Evolutionary conservation across 1,140 invertebrate genomes (phyloP), one percentile per base, ranked within the genome.

Genomic region (Stegodyphus dumicola): DNA sequence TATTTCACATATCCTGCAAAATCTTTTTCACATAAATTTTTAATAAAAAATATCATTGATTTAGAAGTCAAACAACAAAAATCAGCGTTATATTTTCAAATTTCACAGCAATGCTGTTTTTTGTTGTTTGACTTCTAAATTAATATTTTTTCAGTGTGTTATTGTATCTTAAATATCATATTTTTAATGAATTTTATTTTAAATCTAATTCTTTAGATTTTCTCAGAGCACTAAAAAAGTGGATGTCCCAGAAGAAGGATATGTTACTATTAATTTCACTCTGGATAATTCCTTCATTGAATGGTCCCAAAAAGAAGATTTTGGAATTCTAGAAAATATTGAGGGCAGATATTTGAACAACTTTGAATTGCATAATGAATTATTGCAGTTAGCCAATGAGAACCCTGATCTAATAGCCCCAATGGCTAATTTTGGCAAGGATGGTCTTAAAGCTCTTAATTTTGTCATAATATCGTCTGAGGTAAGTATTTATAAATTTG

Each of bases 231-330:
- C 94, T 93, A 0, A 91, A 93, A 81, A 91, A 90, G 84, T 96
- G 10, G 92, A 90, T 2, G 93, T 98, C 4, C 93, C 94, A 3
- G 89, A 90, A 10, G 89, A 91, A n/a, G 93, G 92, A 11, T 93
- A 93, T 17, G 90, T 93, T 56, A 91, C 91, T 65, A 88, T 95
- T 33, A 96, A 98, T 90, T 95, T 98, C 88, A 95, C 94, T 0
- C 91, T 98, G 15, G 93, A 94, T 69, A 93, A 95, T 89, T 93
- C 95, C 89, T 92, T 94, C 0, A 90, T 93, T 76, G 93, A 94
- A 87, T 98, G 96, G 96, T 95, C 95, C 0, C 92, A 92, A 11
- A 92, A 93, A 7, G 92, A 95, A 89, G 95, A 96, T 90, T 96
- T 94, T 90, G 92, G 92, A 74, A 89, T 93, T 7, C 88, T 87